Base-by-base conservation (phyloP, 2,888 invertebrate species). In the Ormyrus thymus region DNA sequence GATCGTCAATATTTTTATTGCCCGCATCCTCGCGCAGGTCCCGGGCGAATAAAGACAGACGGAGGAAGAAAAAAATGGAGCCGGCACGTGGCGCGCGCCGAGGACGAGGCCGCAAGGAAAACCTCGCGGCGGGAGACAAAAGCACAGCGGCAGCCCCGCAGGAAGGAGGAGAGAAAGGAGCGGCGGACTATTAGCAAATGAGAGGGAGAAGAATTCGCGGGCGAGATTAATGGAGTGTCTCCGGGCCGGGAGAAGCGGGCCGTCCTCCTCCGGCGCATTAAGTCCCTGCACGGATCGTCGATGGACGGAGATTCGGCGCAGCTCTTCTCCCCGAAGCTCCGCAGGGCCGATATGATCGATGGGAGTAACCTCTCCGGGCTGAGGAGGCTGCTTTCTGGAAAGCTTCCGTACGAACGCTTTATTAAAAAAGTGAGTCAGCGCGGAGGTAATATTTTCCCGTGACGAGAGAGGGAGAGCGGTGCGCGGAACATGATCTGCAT, bases 1-100 rank as follows among this genome's bases (percentile, higher is more conserved):
- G 86, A 6, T 53, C 8, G 10, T 73, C 65, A 56, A 72, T 88
- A 88, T 89, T 89, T 89, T 88, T 83, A 86, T 86, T 86, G 81
- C 81, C 7, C 72, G 76, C 46, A 68, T 76, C 61, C 80, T 62
- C 11, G 1, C 45, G 43, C n/a, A n/a, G 59, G 59, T 29, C 59
- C 7, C 59, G 59, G 9, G 11, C n/a, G n/a, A 7, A 8, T 8
- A 15, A 59, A 8, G 5, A 56, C 45, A 61, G 56, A n/a, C n/a
- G n/a, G n/a, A n/a, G n/a, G n/a, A n/a, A n/a, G n/a, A n/a, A n/a
- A 13, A 55, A 46, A 15, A 69, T 55, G n/a, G 13, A 46, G 3
- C 10, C 13, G 11, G n/a, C 48, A 43, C 29, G 29, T 29, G 48
- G 59, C 7, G 58, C 7, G 13, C 7, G 59, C 7, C 15, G 4